phyloP scores from a whole-genome alignment of 2,888 invertebrate genomes.

The Itoplectis maculator region DNA sequence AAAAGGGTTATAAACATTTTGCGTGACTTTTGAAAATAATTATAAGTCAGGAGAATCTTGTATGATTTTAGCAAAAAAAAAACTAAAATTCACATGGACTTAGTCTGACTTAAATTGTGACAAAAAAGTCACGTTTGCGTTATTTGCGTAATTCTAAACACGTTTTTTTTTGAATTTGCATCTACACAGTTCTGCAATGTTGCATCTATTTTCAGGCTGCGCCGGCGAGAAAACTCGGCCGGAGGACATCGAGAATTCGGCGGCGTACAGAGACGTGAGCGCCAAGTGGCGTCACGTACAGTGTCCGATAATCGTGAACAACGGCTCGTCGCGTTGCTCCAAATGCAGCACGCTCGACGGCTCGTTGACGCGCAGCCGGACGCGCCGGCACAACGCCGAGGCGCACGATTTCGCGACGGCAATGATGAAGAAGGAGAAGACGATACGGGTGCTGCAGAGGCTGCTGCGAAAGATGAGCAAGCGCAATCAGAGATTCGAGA shows the following conservation, averaged over 20 bases:
- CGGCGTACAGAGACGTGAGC: conserved; percentile 76
- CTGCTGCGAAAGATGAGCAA: conserved; percentile 68
- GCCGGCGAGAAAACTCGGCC: conserved; percentile 67
- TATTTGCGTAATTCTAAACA: too few species aligned
- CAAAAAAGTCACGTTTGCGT: too few species aligned
- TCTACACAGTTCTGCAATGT: neutral
- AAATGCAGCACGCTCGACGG: conserved; percentile 74
- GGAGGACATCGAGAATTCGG: conserved; percentile 61
- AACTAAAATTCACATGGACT: too few species aligned
- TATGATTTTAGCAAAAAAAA: too few species aligned
- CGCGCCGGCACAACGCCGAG: conserved; percentile 65
- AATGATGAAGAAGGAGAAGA: conserved; percentile 68
- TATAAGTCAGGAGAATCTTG: too few species aligned
- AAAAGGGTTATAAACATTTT: too few species aligned
- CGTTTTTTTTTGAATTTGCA: too few species aligned
- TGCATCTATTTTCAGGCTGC: conserved; percentile 55
- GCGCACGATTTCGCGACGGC: conserved; percentile 56
- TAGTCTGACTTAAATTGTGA: too few species aligned
- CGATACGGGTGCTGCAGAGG: conserved; percentile 69
- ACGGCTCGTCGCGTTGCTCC: conserved; percentile 76
- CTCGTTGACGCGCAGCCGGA: conserved; percentile 60
- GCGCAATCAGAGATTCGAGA: conserved; percentile 65
- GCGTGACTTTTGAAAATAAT: too few species aligned
- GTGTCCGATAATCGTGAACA: conserved; percentile 79
- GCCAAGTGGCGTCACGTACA: conserved; percentile 79